Base-by-base conservation (phyloP, 2,888 invertebrate genomes). In the Norana najaformis region DNA sequence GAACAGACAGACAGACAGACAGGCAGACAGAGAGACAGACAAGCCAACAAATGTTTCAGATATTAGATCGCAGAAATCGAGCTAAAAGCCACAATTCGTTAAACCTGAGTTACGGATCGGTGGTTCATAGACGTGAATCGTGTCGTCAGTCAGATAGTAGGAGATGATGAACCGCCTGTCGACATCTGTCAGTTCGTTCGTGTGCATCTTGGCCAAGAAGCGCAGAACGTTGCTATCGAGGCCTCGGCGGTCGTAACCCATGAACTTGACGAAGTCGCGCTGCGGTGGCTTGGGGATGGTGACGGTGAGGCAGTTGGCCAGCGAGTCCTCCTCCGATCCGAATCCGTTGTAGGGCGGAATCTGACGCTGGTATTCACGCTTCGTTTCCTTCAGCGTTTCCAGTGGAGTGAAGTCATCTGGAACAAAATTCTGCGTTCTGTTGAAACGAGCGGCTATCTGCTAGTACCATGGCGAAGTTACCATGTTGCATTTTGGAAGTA, bases 281-380 rank as follows among this genome's bases (percentile, higher is more conserved):
- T 96, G 96, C 0, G 97, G 97, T 2, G 97, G 95, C 94, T 97
- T 97, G 0, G 97, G 97, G 92, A 97, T 96, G 0, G 85, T 36
- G 0, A 98, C 96, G 0, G 96, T 96, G 89, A 96, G 96, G 93
- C 98, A 98, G 94, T 98, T 98, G 92, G 97, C 97, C 18, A 97
- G 97, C 0, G 98, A 98, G 94, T 98, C 98, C 91, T 97, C 97
- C 93, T 97, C 97, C 0, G 97, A 96, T 0, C 98, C 98, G 95
- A 96, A 98, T 6, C 98, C 98, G 94, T 98, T 98, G 96, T 97
- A 98, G 0, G 98, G 98, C 0, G 98, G 98, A 88, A 97, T 93
- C 94, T 93, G 91, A 3, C 47, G 47, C 53, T 0, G 39, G n/a
- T 41, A 36, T 23, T 69, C 8, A 53, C 38, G 38, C 83, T 83